Conservation (phyloP, 2,113 vertebrate genomes). For the Epinephelus lanceolatus region DNA sequence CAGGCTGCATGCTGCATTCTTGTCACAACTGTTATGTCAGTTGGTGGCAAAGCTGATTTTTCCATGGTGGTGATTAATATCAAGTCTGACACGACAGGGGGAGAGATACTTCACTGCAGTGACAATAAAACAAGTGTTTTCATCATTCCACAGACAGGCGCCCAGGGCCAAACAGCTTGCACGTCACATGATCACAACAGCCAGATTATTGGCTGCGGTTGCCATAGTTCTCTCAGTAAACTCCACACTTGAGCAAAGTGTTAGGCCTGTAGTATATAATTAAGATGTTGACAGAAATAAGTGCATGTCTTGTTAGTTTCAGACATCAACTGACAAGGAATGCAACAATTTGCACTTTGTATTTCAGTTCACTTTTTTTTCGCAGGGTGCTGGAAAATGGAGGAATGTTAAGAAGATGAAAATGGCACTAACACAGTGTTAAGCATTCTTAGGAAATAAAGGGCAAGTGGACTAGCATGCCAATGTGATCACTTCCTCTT, state of each 20-base stretch:
- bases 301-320: slow-evolving; percentile 40
- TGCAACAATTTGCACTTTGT: slow-evolving; percentile 66
- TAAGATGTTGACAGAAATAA: slow-evolving; percentile 57
- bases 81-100: slow-evolving; percentile 50
- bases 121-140: slow-evolving; percentile 69
- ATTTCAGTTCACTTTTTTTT: slow-evolving; percentile 24
- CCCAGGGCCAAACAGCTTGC: slow-evolving; percentile 57
- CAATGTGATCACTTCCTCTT: slow-evolving; percentile 10
- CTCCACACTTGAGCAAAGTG: slow-evolving; percentile 44
- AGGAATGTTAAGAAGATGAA: slow-evolving; percentile 1
- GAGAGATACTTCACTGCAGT: slow-evolving; percentile 40
- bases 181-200: slow-evolving; percentile 63
- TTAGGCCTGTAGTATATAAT: slow-evolving; percentile 50
- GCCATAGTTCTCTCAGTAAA: slow-evolving; percentile 46
- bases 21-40: slow-evolving; percentile 52
- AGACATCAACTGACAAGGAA: slow-evolving; percentile 48
- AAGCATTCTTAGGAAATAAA: background rate
- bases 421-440: background rate
- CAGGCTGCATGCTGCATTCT: slow-evolving; percentile 21
- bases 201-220: slow-evolving; percentile 51
- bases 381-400: background rate
- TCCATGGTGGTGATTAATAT: slow-evolving; percentile 63
- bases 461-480: background rate
- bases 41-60: slow-evolving; percentile 50
- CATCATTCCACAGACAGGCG: slow-evolving; percentile 49